phyloP scores from a whole-genome alignment of 2,797 vertebrate genomes.

The Argyrosomus regius region DNA sequence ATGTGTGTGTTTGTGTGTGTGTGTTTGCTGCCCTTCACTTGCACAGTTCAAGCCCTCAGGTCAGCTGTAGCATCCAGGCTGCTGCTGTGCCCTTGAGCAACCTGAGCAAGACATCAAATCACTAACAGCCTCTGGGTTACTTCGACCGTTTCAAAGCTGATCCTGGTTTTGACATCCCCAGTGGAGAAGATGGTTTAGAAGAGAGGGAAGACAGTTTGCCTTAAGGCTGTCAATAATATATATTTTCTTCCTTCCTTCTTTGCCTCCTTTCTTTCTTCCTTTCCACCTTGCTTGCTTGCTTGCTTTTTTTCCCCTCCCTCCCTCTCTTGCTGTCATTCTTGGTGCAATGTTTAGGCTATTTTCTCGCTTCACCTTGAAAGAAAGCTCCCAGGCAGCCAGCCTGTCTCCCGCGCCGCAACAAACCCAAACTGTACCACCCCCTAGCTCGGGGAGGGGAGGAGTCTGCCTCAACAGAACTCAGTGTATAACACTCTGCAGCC shows the following conservation, averaged over 20 bases:
- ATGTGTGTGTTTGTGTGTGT: not conserved
- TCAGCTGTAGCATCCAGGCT: conserved; percentile 21
- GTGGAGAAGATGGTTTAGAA: conserved; percentile 15
- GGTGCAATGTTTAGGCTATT: conserved; percentile 52
- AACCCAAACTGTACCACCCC: conserved; percentile 35
- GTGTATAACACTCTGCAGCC: conserved; percentile 90
- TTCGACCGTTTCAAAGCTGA: conserved; percentile 20
- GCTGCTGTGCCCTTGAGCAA: conserved; percentile 60
- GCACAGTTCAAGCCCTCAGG: conserved; percentile 6
- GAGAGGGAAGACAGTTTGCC: conserved; percentile 17
- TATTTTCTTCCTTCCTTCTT: not conserved
- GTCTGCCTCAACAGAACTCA: conserved; percentile 67
- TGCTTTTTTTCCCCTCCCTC: not conserved
- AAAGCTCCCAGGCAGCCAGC: conserved; percentile 69
- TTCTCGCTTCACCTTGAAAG: conserved; percentile 79
- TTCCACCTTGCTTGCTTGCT: not conserved
- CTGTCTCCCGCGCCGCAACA: conserved; percentile 71
- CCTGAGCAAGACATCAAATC: conserved; percentile 36
- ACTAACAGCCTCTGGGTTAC: conserved; percentile 16
- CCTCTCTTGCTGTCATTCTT: conserved; percentile 12
- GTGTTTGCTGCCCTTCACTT: not conserved
- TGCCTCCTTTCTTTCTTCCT: not conserved
- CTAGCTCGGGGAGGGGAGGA: conserved; percentile 84
- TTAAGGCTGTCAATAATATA: conserved; percentile 27
- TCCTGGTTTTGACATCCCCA: conserved; percentile 35